Evolutionary conservation across 2,797 vertebrate species (phyloP).

Genomic region (Forpus xanthops): DNA sequence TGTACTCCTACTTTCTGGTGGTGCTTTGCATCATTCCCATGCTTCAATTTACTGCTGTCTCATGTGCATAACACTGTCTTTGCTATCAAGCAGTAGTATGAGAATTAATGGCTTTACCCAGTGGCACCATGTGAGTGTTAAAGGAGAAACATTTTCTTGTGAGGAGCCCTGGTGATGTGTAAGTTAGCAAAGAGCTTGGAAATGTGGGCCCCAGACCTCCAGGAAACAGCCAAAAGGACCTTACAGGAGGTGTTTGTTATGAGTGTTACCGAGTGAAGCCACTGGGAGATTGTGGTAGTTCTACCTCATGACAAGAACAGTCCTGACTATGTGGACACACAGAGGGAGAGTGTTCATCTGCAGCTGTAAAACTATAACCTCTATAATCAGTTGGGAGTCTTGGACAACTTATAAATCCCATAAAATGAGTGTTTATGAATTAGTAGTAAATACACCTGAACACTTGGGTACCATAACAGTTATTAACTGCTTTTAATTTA

Average conservation of each 20-base stretch:
- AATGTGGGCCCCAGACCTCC: background rate
- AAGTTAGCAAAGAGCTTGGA: background rate
- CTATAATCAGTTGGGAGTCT: background rate
- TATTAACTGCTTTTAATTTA: background rate
- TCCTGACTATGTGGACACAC: background rate
- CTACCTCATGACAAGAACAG: background rate
- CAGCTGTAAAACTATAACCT: background rate
- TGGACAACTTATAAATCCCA: background rate
- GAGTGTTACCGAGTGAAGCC: background rate
- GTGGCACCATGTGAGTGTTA: background rate
- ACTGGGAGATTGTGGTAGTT: fast-evolving
- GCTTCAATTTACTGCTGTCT: background rate
- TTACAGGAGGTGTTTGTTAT: background rate
- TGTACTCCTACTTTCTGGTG: background rate
- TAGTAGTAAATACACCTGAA: background rate
- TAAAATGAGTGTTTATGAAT: background rate
- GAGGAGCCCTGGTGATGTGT: background rate
- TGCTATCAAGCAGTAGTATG: background rate
- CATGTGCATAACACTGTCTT: background rate
- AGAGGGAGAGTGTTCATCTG: background rate
- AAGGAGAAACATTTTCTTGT: background rate
- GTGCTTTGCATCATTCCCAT: background rate
- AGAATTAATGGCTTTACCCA: background rate
- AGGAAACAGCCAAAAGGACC: background rate
- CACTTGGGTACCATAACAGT: background rate